phyloP scores from a whole-genome alignment of 2,888 invertebrate species.

The Macrophya annulata region DNA sequence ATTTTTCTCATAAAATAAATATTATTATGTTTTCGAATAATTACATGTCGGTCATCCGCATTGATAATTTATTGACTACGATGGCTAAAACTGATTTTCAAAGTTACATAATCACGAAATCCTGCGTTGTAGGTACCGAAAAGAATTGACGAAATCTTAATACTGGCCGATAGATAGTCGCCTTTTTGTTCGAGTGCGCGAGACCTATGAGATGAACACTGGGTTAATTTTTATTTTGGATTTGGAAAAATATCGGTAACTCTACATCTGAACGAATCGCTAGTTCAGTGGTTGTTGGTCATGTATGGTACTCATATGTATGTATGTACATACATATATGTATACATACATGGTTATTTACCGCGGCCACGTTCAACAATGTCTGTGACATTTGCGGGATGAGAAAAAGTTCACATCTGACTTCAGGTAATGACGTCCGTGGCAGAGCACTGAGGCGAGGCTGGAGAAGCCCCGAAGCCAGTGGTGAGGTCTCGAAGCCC shows the following conservation, averaged over 20 bases:
- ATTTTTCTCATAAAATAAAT: background rate
- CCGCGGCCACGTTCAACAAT: background rate
- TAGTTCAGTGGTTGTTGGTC: constrained; percentile 23
- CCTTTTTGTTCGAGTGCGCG: background rate
- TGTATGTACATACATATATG: too few relatives aligned
- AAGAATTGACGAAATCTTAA: background rate
- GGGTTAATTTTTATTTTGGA: background rate
- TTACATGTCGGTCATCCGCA: background rate
- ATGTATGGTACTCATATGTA: background rate
- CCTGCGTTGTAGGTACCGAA: background rate
- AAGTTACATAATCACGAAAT: background rate
- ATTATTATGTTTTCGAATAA: constrained; percentile 3
- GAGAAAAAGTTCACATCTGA: constrained; percentile 59
- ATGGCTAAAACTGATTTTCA: background rate
- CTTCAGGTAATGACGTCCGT: constrained; percentile 58
- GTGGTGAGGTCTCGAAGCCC: constrained; percentile 58
- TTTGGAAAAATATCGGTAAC: background rate
- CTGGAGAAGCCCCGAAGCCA: constrained; percentile 56
- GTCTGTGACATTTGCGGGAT: background rate
- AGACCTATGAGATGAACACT: background rate
- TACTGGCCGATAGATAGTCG: too few relatives aligned
- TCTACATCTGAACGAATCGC: constrained; percentile 27
- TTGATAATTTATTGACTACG: background rate
- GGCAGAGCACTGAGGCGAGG: constrained; percentile 57
- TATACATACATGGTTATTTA: background rate